phyloP scores from a whole-genome alignment of 2,797 vertebrate genomes.

The Acanthornis magna region DNA sequence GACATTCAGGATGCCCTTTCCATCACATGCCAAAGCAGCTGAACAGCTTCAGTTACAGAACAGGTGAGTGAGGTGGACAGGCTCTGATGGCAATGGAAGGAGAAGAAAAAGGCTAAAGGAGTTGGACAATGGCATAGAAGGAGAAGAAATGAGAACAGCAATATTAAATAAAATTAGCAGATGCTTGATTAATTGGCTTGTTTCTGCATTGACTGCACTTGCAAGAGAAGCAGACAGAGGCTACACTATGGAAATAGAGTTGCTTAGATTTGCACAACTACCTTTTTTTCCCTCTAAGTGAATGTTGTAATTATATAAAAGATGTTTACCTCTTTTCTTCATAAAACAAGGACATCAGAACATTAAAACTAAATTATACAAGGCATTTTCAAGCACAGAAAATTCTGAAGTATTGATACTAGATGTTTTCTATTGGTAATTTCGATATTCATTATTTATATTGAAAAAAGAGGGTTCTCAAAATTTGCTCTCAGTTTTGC shows the following conservation, averaged over 20 bases:
- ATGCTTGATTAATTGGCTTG: neutral
- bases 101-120: neutral
- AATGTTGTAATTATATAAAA: neutral
- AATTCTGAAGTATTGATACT: neutral
- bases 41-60: conserved; percentile 35
- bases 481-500: neutral
- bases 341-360: neutral
- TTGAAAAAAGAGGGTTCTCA: neutral
- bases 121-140: neutral
- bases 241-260: neutral
- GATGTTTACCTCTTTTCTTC: neutral
- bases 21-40: neutral
- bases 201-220: neutral
- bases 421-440: neutral
- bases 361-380: neutral
- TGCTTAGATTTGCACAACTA: neutral
- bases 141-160: neutral
- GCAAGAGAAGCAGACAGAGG: neutral
- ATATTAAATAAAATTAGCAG: neutral
- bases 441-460: neutral
- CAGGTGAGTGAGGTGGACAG: conserved; percentile 38
- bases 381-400: neutral
- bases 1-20: conserved; percentile 39
- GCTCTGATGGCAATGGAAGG: neutral
- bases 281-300: neutral